These are phyloP conservation scores for Bufo bufo DNA, from an alignment of 2,113 vertebrate species.

Conservation along the genomic window DNA sequence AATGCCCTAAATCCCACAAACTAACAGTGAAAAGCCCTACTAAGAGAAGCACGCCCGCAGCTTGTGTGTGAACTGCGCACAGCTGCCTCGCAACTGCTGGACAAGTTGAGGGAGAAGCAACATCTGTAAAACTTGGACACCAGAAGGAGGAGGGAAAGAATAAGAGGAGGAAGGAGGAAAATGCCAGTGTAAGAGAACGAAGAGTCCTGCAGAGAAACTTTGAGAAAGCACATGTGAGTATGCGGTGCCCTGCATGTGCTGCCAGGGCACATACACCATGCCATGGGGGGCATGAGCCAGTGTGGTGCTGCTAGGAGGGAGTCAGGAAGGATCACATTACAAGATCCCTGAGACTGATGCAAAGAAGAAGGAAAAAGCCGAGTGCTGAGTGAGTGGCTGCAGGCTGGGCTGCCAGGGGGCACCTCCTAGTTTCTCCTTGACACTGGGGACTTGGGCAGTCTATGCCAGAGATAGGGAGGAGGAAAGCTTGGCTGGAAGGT, in stretches of 20 bases:
- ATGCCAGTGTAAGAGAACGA: slow-evolving; percentile 44
- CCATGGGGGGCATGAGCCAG: slow-evolving; percentile 62
- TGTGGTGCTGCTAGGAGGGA: slow-evolving; percentile 69
- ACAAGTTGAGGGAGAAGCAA: slow-evolving; percentile 47
- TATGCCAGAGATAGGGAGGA: slow-evolving; percentile 45
- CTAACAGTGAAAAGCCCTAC: neutral
- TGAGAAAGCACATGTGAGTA: slow-evolving; percentile 66
- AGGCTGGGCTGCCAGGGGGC: slow-evolving; percentile 22
- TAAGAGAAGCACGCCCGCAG: neutral
- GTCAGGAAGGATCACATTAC: slow-evolving; percentile 76
- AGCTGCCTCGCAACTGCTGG: slow-evolving; percentile 7
- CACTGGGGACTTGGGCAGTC: neutral
- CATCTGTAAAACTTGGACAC: slow-evolving; percentile 56
- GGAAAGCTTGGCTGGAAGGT: slow-evolving; percentile 61
- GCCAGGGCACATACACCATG: neutral
- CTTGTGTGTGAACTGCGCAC: neutral
- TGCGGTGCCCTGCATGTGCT: slow-evolving; percentile 29
- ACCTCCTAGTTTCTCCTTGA: neutral
- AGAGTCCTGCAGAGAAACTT: slow-evolving; percentile 42
- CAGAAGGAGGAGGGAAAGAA: neutral
- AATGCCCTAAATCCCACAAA: neutral
- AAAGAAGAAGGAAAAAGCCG: slow-evolving; percentile 53
- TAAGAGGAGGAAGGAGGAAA: slow-evolving; percentile 29
- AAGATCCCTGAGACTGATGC: slow-evolving; percentile 68
- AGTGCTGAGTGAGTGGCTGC: slow-evolving; percentile 7